phyloP scores from a whole-genome alignment of 1,140 invertebrate genomes.

The Antheraea mylitta region DNA sequence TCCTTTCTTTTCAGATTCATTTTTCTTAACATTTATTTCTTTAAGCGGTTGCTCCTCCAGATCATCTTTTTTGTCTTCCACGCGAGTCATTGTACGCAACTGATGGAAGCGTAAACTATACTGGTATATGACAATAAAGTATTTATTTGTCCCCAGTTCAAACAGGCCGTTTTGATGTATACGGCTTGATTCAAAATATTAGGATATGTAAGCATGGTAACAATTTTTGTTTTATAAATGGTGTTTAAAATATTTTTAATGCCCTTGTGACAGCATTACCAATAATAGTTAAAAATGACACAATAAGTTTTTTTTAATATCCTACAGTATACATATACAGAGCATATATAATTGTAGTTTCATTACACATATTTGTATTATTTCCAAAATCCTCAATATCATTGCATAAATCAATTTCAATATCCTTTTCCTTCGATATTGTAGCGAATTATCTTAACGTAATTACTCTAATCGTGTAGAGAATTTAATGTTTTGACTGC shows the following conservation, averaged over 20 bases:
- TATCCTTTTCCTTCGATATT: no score
- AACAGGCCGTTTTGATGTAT: slow-evolving; percentile 17
- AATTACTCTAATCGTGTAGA: no score
- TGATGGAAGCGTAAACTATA: slow-evolving; percentile 18
- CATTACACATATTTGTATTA: no score
- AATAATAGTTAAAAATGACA: no score
- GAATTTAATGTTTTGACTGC: no score
- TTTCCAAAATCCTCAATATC: no score
- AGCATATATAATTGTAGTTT: no score
- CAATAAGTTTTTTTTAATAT: no score
- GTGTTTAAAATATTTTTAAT: slow-evolving; percentile 7
- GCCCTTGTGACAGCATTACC: no score
- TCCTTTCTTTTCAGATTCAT: slow-evolving; percentile 32
- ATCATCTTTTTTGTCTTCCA: slow-evolving; percentile 22
- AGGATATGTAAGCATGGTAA: neutral
- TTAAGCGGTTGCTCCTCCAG: slow-evolving; percentile 52
- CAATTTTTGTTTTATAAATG: slow-evolving; percentile 9
- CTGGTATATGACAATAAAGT: slow-evolving; percentile 7
- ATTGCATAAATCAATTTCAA: no score
- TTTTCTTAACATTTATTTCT: slow-evolving; percentile 27
- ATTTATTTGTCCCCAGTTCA: slow-evolving; percentile 1
- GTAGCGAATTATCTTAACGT: no score
- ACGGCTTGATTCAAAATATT: slow-evolving; percentile 17
- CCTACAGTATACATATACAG: no score
- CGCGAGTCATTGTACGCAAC: slow-evolving; percentile 17